phyloP scores from a whole-genome alignment of 1,140 invertebrate species.

The Conopomorpha cramerella region DNA sequence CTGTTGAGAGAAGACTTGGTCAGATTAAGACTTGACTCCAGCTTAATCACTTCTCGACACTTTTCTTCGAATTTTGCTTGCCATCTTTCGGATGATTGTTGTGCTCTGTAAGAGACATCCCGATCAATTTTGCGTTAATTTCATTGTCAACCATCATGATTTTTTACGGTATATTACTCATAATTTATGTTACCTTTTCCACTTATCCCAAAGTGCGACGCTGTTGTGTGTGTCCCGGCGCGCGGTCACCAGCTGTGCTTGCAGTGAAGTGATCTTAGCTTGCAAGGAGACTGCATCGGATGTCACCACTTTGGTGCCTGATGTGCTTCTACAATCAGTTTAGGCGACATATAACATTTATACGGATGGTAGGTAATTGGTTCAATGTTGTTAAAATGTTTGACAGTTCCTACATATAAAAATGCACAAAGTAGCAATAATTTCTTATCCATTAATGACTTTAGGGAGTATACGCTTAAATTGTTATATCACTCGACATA shows the following conservation, averaged over 20 bases:
- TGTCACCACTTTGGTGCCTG: conserved; percentile 26
- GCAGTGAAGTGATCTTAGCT: conserved; percentile 34
- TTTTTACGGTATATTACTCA: no score
- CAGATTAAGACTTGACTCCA: conserved; percentile 30
- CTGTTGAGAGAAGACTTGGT: conserved; percentile 31
- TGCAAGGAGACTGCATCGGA: conserved; percentile 32
- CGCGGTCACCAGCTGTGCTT: conserved; percentile 31
- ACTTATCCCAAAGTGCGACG: conserved; percentile 53
- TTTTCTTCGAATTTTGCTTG: conserved; percentile 46
- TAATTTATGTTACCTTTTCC: conserved; percentile 34
- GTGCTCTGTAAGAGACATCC: conserved; percentile 32
- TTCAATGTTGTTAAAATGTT: no score
- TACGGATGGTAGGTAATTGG: no score
- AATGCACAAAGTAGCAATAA: no score
- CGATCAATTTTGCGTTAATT: no score
- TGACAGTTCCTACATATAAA: no score
- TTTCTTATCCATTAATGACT: no score
- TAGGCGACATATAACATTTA: no score
- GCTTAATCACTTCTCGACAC: conserved; percentile 41
- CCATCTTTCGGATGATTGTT: conserved; percentile 49
- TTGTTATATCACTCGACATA: no score
- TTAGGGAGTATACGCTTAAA: no score
- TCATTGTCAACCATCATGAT: no score
- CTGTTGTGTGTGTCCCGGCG: conserved; percentile 29
- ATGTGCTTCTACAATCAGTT: conserved; percentile 41